These are phyloP conservation scores for Scytalopus superciliaris DNA, from an alignment of 2,113 vertebrate species.

Conservation along the genomic window DNA sequence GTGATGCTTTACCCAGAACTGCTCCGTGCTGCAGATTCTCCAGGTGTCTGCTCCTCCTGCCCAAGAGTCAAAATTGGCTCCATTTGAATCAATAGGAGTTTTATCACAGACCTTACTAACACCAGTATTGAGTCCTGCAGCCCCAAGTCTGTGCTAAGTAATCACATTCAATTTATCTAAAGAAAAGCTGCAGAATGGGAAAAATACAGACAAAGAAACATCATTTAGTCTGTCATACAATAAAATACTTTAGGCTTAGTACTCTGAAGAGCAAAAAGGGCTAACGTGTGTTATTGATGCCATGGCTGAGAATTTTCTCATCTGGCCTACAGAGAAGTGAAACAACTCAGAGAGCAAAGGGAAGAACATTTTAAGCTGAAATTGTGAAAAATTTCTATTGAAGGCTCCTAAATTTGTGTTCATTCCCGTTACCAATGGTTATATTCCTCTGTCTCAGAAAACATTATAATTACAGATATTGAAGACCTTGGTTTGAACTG, in stretches of 20 bases:
- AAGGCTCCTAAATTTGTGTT: neutral
- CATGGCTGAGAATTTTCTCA: neutral
- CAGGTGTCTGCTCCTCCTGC: neutral
- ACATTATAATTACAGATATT: conserved; percentile 24
- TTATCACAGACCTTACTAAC: neutral
- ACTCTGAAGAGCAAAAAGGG: neutral
- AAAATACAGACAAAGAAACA: neutral
- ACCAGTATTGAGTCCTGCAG: neutral
- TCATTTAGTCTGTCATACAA: neutral
- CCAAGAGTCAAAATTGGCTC: neutral
- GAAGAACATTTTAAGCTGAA: neutral
- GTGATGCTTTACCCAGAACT: neutral
- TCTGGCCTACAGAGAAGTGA: neutral
- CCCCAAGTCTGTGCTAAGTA: neutral
- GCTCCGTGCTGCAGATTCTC: neutral
- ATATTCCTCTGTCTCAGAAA: conserved; percentile 10
- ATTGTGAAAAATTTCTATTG: neutral
- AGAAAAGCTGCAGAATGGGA: neutral
- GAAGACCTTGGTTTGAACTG: conserved; percentile 23
- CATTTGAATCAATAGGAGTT: neutral
- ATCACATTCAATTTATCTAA: neutral
- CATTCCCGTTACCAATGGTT: conserved; percentile 11
- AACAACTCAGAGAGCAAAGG: neutral
- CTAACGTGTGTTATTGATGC: neutral
- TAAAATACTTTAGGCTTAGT: neutral